These are phyloP conservation scores for Actinia equina DNA, from an alignment of 64 coral and sea anemone species.

Conservation along the genomic window DNA sequence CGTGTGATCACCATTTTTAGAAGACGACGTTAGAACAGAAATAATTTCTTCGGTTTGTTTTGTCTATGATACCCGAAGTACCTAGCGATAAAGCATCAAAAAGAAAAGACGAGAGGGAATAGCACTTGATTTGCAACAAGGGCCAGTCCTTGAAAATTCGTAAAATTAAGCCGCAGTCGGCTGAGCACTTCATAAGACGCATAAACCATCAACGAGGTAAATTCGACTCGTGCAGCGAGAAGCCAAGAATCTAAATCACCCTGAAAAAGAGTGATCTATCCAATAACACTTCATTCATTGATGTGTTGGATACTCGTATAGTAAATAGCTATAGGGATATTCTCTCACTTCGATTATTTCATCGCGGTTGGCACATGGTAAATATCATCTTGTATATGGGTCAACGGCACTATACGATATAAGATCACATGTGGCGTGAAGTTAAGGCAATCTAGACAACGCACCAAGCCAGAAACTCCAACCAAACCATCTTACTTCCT, in stretches of 20 bases:
- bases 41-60: no score
- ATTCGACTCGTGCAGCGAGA: not conserved
- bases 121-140: no score
- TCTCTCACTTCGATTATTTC: constrained; percentile 8
- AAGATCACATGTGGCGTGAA: not conserved
- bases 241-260: not conserved
- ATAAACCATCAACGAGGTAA: not conserved
- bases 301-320: not conserved
- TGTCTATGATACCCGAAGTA: no score
- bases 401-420: constrained; percentile 1
- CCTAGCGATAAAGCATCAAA: no score
- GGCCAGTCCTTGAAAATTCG: no score
- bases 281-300: not conserved
- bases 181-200: no score
- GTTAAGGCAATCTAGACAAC: not conserved
- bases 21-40: no score
- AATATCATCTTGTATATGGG: constrained; percentile 15
- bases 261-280: not conserved
- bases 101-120: no score
- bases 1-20: no score
- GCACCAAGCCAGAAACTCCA: not conserved
- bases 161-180: no score
- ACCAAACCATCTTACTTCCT: not conserved
- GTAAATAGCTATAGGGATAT: not conserved
- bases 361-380: constrained; percentile 15